Evolutionary conservation across 1,140 invertebrate species (phyloP), one percentile per base, ranked within the genome.

Genomic region (Araneus ventricosus): DNA sequence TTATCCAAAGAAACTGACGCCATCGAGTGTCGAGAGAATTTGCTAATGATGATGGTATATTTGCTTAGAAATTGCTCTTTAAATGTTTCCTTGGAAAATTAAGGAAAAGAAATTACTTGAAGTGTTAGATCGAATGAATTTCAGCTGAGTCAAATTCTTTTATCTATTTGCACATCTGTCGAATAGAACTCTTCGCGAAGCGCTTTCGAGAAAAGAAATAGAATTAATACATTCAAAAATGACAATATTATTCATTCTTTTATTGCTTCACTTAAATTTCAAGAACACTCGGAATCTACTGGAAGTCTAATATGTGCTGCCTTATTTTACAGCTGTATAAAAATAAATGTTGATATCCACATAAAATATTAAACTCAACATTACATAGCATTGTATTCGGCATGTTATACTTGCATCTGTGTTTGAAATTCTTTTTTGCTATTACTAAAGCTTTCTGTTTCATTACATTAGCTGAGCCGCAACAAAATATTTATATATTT

Each of bases 121-220:
- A 39, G 85, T 63, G 85, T 84, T 86, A 34, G n/a, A 30, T 37
- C 1, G 84, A 87, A 61, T 61, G 84, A 61, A 27, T 87, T 87
- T 63, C 27, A 34, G 52, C 82, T 85, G n/a, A n/a, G n/a, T 14
- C 45, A 86, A 61, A 34, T 30, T 37, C 45, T 61, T 87, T 87
- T 63, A 57, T 87, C 57, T 87, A 87, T 63, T 87, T 87, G 37
- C 57, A 27, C 37, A n/a, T n/a, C n/a, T n/a, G n/a, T n/a, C n/a
- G n/a, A n/a, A n/a, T n/a, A n/a, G n/a, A n/a, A n/a, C n/a, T n/a
- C n/a, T n/a, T n/a, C n/a, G n/a, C n/a, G n/a, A n/a, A n/a, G n/a
- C n/a, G n/a, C n/a, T n/a, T n/a, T n/a, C n/a, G n/a, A n/a, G n/a
- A n/a, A n/a, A n/a, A n/a, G n/a, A n/a, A n/a, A n/a, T n/a, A n/a